Percentiles rank a stretch among this genome's conserved stretches.
Conservation (phyloP, 2,797 vertebrate genomes). For the Macropus fuliginosus region DNA sequence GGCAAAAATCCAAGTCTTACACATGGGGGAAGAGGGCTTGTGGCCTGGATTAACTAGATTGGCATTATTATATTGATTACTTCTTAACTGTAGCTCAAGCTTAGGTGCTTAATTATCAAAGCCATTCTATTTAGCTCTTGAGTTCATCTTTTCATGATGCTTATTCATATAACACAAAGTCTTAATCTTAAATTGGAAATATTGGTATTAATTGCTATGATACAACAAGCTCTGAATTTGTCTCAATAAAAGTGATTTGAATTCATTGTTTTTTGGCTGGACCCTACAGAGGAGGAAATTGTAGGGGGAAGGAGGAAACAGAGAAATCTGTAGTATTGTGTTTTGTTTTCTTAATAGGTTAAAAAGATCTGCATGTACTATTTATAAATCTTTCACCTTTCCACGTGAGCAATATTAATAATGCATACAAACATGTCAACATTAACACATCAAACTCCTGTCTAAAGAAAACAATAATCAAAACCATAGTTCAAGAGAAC, state of each 20-base stretch:
- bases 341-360: background rate
- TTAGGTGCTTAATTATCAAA: background rate
- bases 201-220: background rate
- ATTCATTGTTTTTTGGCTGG: conserved; percentile 25
- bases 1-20: background rate
- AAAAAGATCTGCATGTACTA: background rate
- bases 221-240: background rate
- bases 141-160: background rate
- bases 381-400: background rate
- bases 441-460: background rate
- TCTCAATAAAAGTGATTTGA: background rate
- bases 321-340: background rate
- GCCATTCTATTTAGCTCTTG: background rate
- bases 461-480: background rate
- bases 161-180: background rate
- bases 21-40: background rate
- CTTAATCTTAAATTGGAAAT: conserved; percentile 9
- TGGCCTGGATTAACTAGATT: background rate
- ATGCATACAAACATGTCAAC: background rate
- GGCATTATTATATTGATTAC: background rate
- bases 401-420: background rate
- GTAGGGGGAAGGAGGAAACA: background rate
- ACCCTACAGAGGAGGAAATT: background rate
- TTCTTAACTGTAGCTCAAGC: background rate
- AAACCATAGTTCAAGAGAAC: background rate